phyloP scores from a whole-genome alignment of 2,888 invertebrate species.

The Petrolisthes cinctipes region DNA sequence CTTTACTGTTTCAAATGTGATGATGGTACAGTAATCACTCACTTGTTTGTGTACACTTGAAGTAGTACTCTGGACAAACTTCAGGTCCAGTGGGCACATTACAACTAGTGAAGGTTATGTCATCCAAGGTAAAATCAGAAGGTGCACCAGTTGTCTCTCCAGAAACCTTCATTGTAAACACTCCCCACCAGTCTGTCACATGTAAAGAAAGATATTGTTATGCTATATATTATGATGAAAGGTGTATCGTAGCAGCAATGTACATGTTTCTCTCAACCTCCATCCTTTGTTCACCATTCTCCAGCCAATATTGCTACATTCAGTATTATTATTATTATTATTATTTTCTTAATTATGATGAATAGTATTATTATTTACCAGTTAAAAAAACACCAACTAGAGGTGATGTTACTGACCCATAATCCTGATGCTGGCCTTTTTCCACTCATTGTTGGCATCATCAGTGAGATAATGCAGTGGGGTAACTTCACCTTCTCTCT shows the following conservation, averaged over 20 bases:
- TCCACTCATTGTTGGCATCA: conserved; percentile 27
- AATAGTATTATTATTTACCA: not conserved
- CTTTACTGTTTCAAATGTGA: conserved; percentile 10
- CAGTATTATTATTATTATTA: not conserved
- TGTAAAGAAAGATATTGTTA: too few species aligned
- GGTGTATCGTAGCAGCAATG: too few species aligned
- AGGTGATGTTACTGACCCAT: conserved; percentile 32
- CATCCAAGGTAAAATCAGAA: conserved; percentile 54
- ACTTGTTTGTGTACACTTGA: conserved; percentile 36
- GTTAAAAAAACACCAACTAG: not conserved
- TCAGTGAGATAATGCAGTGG: conserved; percentile 40
- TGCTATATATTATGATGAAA: too few species aligned
- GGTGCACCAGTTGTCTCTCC: conserved; percentile 28
- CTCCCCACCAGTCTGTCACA: conserved; percentile 49
- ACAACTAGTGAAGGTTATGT: conserved; percentile 45
- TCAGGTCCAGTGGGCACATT: conserved; percentile 20
- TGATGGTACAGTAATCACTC: not conserved
- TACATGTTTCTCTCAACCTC: too few species aligned
- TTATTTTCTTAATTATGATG: too few species aligned
- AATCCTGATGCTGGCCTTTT: conserved; percentile 34
- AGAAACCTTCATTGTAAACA: conserved; percentile 40
- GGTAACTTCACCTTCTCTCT: not conserved
- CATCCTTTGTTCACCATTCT: too few species aligned
- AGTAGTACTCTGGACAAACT: conserved; percentile 17
- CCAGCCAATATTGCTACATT: too few species aligned